A percentile compares a stretch with the other conserved stretches of the same genome.
Evolutionary conservation across 2,797 vertebrate species (phyloP).

Genomic region (Pelodytes ibericus): DNA sequence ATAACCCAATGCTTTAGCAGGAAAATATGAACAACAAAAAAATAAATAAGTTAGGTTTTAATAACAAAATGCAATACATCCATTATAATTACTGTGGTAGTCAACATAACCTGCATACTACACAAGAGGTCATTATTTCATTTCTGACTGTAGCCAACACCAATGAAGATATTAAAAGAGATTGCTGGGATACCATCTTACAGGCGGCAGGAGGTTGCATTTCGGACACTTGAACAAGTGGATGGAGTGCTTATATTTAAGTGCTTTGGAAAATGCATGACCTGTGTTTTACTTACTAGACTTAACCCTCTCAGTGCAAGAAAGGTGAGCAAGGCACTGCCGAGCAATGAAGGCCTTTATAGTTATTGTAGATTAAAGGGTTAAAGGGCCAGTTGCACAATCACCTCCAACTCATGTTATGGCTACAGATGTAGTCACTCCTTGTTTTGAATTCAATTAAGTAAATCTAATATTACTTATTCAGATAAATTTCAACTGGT

Average conservation of each 20-base stretch:
- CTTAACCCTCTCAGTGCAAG: neutral
- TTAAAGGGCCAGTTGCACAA: constrained; percentile 14
- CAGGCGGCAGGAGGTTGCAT: constrained; percentile 11
- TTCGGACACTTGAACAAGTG: constrained; percentile 14
- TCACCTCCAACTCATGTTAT: constrained; percentile 32
- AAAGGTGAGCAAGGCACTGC: neutral
- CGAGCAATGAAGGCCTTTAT: neutral
- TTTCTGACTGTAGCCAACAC: neutral
- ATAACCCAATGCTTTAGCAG: no score
- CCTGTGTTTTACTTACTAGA: constrained; percentile 15
- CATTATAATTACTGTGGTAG: no score
- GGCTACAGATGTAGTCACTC: constrained; percentile 34
- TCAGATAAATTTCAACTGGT: constrained; percentile 12
- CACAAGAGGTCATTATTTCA: no score
- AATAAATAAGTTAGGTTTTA: no score
- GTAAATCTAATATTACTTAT: constrained; percentile 37
- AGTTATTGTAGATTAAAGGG: no score
- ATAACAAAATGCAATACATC: no score
- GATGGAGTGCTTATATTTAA: constrained; percentile 22
- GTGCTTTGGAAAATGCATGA: constrained; percentile 26
- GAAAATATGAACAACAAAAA: no score
- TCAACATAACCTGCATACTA: no score
- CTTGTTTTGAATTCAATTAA: constrained; percentile 35
- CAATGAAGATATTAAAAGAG: neutral
- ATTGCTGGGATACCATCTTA: neutral